Evolutionary conservation across 2,113 vertebrate species (phyloP), one percentile per base, ranked within the genome.

Genomic region (Atlantisia rogersi): DNA sequence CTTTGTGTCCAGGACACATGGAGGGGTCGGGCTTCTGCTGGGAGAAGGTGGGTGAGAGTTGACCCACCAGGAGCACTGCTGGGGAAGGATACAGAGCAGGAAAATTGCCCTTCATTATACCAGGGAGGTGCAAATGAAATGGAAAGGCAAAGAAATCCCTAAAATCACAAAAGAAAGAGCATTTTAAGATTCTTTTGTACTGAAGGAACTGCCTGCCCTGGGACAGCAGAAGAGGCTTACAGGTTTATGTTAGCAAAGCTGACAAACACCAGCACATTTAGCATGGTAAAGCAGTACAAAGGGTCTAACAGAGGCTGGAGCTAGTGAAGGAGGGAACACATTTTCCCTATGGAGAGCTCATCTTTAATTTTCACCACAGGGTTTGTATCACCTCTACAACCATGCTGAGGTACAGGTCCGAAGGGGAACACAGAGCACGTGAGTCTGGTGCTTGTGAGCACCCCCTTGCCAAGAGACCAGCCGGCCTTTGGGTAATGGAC

Each of bases 31-130:
- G 44, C 50, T 29, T 7, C 70, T 25, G 25, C n/a, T 7, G 5
- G 63, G 63, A 11, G 37, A 17, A 39, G 25, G 16, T 10, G 32
- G 20, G 24, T 13, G 53, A 76, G 70, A 25, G 68, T 32, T 0
- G 15, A 65, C 15, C 2, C 0, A 10, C 7, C 22, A 12, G 50
- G n/a, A 48, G 50, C 63, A 2, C 0, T 8, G 58, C 24, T 0
- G 46, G 52, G 17, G 50, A 62, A 3, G 0, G 7, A 8, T 0
- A 28, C 22, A 40, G 58, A 65, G 37, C 77, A 68, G 53, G 35
- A 46, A 42, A 69, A 18, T 20, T 6, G 1, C 52, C 22, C 76
- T 50, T 65, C 22, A 3, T 11, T 35, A 7, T 19, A 32, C 12
- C 32, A 11, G 52, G 17, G 53, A 50, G 53, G 15, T 48, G 46